phyloP scores from a whole-genome alignment of 1,140 invertebrate species.

The Lepidotrigona ventralis region DNA sequence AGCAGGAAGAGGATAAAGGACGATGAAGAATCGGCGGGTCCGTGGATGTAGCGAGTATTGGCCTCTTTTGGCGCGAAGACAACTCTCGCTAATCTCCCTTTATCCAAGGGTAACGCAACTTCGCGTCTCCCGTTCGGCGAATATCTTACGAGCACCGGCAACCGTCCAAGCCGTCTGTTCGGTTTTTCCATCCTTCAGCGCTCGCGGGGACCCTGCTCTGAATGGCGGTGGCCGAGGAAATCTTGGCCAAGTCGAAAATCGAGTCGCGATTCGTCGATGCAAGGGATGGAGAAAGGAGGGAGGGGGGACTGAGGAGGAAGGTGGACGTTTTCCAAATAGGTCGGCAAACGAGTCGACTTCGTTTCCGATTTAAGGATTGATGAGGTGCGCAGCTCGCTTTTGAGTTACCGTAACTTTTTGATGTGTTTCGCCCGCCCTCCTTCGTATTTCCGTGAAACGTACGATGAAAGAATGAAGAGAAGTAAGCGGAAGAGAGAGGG shows the following conservation, averaged over 20 bases:
- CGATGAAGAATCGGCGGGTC: slow-evolving; percentile 41
- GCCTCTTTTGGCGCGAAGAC: slow-evolving; percentile 66
- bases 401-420: neutral
- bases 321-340: slow-evolving; percentile 24
- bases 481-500: no score
- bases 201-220: neutral
- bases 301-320: neutral
- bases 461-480: neutral
- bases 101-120: slow-evolving; percentile 65
- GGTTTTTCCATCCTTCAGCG: slow-evolving; percentile 24
- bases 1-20: slow-evolving; percentile 26
- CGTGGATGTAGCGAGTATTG: slow-evolving; percentile 58
- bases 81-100: slow-evolving; percentile 69
- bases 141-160: slow-evolving; percentile 65
- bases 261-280: slow-evolving; percentile 16
- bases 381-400: neutral
- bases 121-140: slow-evolving; percentile 55
- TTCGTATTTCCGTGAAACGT: neutral
- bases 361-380: slow-evolving; percentile 20
- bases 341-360: slow-evolving; percentile 3
- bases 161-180: slow-evolving; percentile 54
- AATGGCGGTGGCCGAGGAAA: slow-evolving; percentile 20
- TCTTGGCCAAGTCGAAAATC: slow-evolving; percentile 48
- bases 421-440: neutral
- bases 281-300: no score